Base-by-base conservation (phyloP, 2,113 vertebrate genomes). In the Crotalus tigris region DNA sequence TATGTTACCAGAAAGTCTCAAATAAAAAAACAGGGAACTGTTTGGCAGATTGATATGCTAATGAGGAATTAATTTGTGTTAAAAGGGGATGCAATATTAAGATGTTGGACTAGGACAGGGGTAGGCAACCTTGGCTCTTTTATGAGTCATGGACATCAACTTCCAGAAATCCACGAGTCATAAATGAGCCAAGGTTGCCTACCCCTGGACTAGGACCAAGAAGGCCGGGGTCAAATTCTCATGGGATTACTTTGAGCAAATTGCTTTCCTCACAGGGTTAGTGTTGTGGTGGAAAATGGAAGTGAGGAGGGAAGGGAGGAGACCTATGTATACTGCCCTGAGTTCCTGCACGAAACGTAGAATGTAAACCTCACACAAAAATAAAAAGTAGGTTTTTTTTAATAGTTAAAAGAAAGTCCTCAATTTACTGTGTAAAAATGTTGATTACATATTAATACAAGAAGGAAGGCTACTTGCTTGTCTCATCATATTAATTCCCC, bases 11-110 rank as follows among this genome's bases (percentile, higher is more conserved):
- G 4, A 21, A 75, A 90, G 17, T 29, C 53, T 90, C 46, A 64
- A n/a, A 89, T 44, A 11, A 89, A 89, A 59, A 58, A 13, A 24
- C 6, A 21, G n/a, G 39, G 9, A 85, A 57, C 24, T 53, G 33
- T 61, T 46, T 39, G 12, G 15, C 23, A 55, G 21, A 19, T 55
- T 46, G 6, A 87, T 3, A 64, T 39, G 4, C 64, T 89, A 75
- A 92, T 88, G 51, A 88, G 51, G n/a, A 69, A 69, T 21, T 92
- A n/a, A 59, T 51, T 64, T 58, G 87, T 59, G 23, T 75, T 92
- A 55, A 88, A 53, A 13, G 44, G 11, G 11, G 21, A 7, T n/a
- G 39, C 7, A 49, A 91, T n/a, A 21, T 21, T 54, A 33, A 24
- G 17, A 81, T 81, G 33, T 81, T 44, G 19, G 15, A 44, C 33